These are phyloP conservation scores for Agrilus mali DNA, from an alignment of 2,888 invertebrate genomes.

Conservation along the genomic window DNA sequence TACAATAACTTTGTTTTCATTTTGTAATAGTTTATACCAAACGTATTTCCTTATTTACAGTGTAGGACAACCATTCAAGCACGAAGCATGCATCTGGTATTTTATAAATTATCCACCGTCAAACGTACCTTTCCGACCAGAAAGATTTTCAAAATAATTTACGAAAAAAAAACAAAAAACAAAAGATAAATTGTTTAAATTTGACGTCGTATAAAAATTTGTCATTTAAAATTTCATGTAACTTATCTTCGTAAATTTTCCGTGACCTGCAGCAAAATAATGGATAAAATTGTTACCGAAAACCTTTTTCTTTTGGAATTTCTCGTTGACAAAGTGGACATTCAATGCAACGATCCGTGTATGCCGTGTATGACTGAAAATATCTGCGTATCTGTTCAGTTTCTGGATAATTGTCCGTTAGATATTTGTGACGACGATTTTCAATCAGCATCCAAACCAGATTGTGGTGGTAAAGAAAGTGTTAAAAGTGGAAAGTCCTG, in stretches of 20 bases:
- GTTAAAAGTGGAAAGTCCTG: constrained; percentile 56
- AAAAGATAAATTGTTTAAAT: background rate
- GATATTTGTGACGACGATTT: constrained; percentile 50
- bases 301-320: constrained; percentile 52
- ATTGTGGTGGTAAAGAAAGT: constrained; percentile 23
- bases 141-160: constrained; percentile 14
- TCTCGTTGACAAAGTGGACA: constrained; percentile 40
- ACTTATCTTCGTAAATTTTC: background rate
- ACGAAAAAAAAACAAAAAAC: background rate
- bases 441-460: constrained; percentile 19
- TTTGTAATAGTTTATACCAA: background rate
- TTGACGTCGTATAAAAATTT: constrained; percentile 2
- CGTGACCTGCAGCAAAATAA: constrained; percentile 13
- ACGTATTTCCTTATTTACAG: constrained; percentile 27
- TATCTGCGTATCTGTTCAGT: constrained; percentile 49
- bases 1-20: no score
- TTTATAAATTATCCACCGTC: constrained; percentile 41
- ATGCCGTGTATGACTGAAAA: constrained; percentile 26
- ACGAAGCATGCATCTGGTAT: constrained; percentile 46
- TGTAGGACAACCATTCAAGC: constrained; percentile 39
- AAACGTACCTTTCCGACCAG: constrained; percentile 21
- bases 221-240: constrained; percentile 6
- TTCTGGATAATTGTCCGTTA: constrained; percentile 43
- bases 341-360: constrained; percentile 15
- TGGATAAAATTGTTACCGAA: constrained; percentile 38